Base-by-base conservation (phyloP, 2,888 invertebrate species). In the Neocrepidodera transversa region DNA sequence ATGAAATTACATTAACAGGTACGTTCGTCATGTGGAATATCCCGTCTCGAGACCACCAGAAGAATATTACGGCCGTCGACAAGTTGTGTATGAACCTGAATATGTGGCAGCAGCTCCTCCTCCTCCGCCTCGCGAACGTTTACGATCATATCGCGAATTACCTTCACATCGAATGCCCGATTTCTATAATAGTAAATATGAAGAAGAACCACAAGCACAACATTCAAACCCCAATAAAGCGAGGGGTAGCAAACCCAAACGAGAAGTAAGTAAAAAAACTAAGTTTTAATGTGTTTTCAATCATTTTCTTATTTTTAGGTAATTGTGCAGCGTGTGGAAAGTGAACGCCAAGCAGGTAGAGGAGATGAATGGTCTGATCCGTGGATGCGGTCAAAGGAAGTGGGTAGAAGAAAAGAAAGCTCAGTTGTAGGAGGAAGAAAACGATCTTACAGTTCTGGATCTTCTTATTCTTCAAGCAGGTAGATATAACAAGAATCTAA, bases 331-430 rank as follows among this genome's bases (percentile, higher is more conserved):
- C 85, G 91, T 18, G 87, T 70, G 70, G 71, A 32, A 85, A 86
- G 40, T 90, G 87, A 0, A 72, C 60, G 74, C 70, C 49, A 62
- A 5, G 13, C 76, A 40, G 73, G 72, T 26, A 85, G 86, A 38
- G 90, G 87, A 0, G 95, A 96, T 76, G 95, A 95, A 72, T 97
- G 96, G 95, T 91, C 91, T 38, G 96, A 97, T 81, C 96, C 96
- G 0, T 97, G 96, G 96, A 93, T 93, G 89, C 81, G 89, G 26
- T 85, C 86, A 2, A 89, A 88, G 69, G 87, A 87, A 76, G 82
- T 86, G 1, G 83, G 81, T 60, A 74, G 85, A 32, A 86, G 81
- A 67, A 76, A 35, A 86, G 81, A 68, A 75, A 83, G 18, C 73
- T 80, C 67, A 76, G 64, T 84, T 86, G 65, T 17, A 42, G 18